A percentile compares a stretch with the other conserved stretches of the same genome.
phyloP scores from a whole-genome alignment of 1,140 invertebrate genomes.

The Lasioglossum baleicum region DNA sequence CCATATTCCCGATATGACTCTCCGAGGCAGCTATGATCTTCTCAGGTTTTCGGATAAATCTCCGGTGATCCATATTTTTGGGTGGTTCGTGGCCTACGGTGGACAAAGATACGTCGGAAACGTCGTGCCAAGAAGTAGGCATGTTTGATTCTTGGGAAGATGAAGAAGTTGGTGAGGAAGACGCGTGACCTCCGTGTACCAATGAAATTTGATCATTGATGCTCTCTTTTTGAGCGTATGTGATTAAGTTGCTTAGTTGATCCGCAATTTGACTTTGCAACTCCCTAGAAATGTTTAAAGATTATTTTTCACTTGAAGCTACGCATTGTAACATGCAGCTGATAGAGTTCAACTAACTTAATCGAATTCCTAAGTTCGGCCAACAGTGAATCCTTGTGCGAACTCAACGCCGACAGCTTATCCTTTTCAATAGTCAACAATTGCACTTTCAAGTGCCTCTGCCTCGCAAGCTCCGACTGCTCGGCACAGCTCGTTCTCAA shows the following conservation, averaged over 20 bases:
- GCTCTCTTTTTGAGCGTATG: slow-evolving; percentile 29
- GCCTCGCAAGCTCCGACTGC: slow-evolving; percentile 54
- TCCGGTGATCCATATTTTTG: not conserved
- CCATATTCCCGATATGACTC: not conserved
- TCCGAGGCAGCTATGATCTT: not conserved
- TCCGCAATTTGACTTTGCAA: slow-evolving; percentile 59
- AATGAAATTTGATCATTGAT: slow-evolving; percentile 50
- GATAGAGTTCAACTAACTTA: slow-evolving; percentile 54
- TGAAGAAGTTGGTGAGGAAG: slow-evolving; percentile 59
- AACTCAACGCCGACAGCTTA: slow-evolving; percentile 55
- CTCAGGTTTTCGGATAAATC: not conserved
- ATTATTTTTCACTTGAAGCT: not conserved
- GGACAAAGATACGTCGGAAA: slow-evolving; percentile 54
- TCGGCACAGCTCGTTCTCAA: slow-evolving; percentile 52
- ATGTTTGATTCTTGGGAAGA: slow-evolving; percentile 49
- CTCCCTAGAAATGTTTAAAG: slow-evolving; percentile 49
- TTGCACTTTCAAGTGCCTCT: slow-evolving; percentile 52
- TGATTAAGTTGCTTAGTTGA: slow-evolving; percentile 50
- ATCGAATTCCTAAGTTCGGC: slow-evolving; percentile 51
- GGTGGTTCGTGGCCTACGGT: not conserved
- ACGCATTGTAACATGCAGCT: not conserved
- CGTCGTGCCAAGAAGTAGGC: slow-evolving; percentile 47
- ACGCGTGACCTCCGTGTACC: slow-evolving; percentile 36
- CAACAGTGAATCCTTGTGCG: slow-evolving; percentile 56
- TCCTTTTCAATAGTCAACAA: slow-evolving; percentile 62